phyloP scores from a whole-genome alignment of 2,888 invertebrate species.

The Frankliniella fusca region DNA sequence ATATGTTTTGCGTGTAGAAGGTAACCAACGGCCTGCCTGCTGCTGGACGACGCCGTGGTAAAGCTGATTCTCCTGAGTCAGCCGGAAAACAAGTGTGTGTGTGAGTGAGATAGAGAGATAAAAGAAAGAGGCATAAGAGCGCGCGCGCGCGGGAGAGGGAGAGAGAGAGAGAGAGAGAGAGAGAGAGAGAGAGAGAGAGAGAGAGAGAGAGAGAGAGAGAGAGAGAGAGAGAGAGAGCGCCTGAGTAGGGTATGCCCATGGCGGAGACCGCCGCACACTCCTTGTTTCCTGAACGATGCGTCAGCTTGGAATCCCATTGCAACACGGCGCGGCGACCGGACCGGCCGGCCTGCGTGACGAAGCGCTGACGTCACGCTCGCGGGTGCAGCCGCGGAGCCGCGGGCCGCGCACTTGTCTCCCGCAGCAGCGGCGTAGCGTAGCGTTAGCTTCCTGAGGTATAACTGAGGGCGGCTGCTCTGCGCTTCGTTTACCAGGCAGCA shows the following conservation, averaged over 20 bases:
- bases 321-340: neutral
- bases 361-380: neutral
- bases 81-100: neutral
- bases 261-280: neutral
- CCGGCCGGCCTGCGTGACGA: neutral
- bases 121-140: too few relatives aligned
- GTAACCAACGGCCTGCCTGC: too few relatives aligned
- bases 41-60: too few relatives aligned
- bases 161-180: conserved; percentile 1
- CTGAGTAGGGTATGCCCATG: too few relatives aligned
- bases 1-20: too few relatives aligned
- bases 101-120: neutral
- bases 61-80: too few relatives aligned
- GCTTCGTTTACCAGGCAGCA: too few relatives aligned
- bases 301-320: neutral
- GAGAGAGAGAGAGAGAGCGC: neutral
- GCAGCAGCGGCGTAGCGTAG: too few relatives aligned
- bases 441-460: too few relatives aligned
- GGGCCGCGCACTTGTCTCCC: too few relatives aligned
- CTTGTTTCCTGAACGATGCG: conserved; percentile 1
- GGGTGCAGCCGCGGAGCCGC: neutral
- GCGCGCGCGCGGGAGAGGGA: neutral
- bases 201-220: conserved; percentile 1
- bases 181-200: neutral
- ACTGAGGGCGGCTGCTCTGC: too few relatives aligned